A percentile compares a stretch with the other conserved stretches of the same genome.
These are phyloP conservation scores for Sakesphorus luctuosus DNA, from an alignment of 2,113 vertebrate species.

Conservation along the genomic window DNA sequence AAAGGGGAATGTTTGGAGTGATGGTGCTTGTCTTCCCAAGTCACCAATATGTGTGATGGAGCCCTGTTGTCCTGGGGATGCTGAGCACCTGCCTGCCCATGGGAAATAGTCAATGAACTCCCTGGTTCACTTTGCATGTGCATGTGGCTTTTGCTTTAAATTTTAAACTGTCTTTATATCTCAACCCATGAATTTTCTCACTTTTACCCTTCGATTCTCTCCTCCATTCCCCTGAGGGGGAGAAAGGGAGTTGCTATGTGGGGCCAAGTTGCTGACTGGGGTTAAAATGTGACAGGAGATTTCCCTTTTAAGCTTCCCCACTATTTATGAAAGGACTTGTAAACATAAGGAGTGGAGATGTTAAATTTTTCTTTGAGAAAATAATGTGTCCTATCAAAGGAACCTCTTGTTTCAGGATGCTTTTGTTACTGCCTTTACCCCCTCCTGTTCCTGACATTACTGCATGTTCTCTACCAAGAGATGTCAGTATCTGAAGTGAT, in stretches of 20 bases:
- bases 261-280: neutral
- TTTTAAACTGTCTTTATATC: neutral
- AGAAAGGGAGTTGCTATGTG: neutral
- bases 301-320: neutral
- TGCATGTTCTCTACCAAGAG: slow-evolving; percentile 8
- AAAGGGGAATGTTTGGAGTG: neutral
- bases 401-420: neutral
- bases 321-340: slow-evolving; percentile 54
- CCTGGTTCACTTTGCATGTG: neutral
- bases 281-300: neutral
- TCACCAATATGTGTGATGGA: neutral
- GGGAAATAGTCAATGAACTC: neutral
- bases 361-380: slow-evolving; percentile 18
- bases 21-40: neutral
- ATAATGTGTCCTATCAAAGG: slow-evolving; percentile 58
- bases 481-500: slow-evolving; percentile 25
- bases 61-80: neutral
- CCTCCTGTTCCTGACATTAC: slow-evolving; percentile 20
- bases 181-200: neutral
- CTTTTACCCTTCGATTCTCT: neutral
- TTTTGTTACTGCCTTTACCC: slow-evolving; percentile 9
- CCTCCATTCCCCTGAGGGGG: neutral
- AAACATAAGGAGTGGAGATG: slow-evolving; percentile 20
- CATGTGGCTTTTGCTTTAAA: neutral
- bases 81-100: neutral